Conservation (phyloP, 2,888 invertebrate species). For the Heteromurus nitidus region DNA sequence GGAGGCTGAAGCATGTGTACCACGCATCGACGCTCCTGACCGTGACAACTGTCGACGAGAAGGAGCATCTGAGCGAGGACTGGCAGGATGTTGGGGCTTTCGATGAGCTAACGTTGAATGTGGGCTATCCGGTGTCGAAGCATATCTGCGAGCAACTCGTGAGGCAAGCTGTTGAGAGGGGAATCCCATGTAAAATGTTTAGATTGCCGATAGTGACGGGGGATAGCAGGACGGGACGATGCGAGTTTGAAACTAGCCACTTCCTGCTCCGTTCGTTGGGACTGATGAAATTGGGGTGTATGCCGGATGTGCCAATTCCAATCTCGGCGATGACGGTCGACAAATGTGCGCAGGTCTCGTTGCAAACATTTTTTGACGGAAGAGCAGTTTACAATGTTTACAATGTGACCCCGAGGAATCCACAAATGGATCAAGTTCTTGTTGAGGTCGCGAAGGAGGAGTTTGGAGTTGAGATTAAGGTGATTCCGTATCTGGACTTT, state of each 20-base stretch:
- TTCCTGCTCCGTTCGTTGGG: conserved; percentile 7
- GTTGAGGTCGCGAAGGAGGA: conserved; percentile 22
- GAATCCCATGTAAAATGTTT: conserved; percentile 40
- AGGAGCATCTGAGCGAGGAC: background rate
- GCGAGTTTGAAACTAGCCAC: conserved; percentile 4
- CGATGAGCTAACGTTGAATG: background rate
- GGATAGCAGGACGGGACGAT: conserved; percentile 9
- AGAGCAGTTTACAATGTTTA: conserved; percentile 38
- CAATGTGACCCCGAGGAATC: conserved; percentile 29
- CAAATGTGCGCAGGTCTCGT: conserved; percentile 22
- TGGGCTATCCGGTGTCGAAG: conserved; percentile 14
- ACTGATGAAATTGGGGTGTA: conserved; percentile 24
- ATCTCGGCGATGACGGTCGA: conserved; percentile 17
- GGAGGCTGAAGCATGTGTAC: conserved; percentile 12
- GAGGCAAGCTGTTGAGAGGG: conserved; percentile 17
- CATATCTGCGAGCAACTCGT: conserved; percentile 19
- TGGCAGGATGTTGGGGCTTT: background rate
- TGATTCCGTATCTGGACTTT: background rate
- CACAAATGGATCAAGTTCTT: conserved; percentile 25
- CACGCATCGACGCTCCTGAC: background rate
- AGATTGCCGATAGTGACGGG: conserved; percentile 36
- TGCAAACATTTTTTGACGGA: conserved; percentile 32
- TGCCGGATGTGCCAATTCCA: conserved; percentile 9
- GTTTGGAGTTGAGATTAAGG: conserved; percentile 26
- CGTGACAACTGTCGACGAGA: background rate